A percentile compares a stretch with the other conserved stretches of the same genome.
Evolutionary conservation across 2,888 invertebrate genomes (phyloP).

Genomic region (Dolomedes plantarius): DNA sequence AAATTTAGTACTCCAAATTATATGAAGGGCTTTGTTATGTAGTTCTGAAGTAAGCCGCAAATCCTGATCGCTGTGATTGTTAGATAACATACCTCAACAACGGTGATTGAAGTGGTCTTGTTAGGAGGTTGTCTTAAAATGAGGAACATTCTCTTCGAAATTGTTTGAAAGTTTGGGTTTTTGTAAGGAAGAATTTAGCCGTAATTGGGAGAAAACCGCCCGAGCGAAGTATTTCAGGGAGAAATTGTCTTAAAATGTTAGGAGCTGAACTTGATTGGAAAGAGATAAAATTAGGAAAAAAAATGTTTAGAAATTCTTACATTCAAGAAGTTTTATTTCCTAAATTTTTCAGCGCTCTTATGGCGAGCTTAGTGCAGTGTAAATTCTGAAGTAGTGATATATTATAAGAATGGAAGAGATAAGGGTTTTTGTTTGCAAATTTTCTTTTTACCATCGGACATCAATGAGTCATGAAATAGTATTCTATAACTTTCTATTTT

Average conservation of each 20-base stretch:
- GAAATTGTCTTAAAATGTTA: not conserved
- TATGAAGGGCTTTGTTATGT: not conserved
- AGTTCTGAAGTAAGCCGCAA: not conserved
- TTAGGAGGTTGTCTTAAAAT: slow-evolving; percentile 9
- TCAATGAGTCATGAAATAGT: no score
- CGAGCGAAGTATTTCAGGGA: not conserved
- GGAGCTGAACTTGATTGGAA: not conserved
- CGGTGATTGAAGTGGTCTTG: slow-evolving; percentile 12
- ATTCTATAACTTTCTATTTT: no score
- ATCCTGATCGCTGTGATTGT: slow-evolving; percentile 8
- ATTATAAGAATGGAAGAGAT: no score
- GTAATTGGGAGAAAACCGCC: slow-evolving; percentile 1
- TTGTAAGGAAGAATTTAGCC: not conserved
- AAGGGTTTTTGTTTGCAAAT: no score
- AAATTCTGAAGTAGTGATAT: no score
- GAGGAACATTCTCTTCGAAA: not conserved
- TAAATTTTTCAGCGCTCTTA: no score
- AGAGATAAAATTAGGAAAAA: not conserved
- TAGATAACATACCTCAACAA: not conserved
- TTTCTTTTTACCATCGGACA: no score
- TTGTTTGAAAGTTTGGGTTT: slow-evolving; percentile 9
- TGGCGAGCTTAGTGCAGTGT: no score
- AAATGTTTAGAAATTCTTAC: no score
- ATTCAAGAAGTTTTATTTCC: no score
- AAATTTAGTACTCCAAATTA: not conserved